Evolutionary conservation across 2,888 invertebrate species (phyloP).

Genomic region (Heliothis peltigera): DNA sequence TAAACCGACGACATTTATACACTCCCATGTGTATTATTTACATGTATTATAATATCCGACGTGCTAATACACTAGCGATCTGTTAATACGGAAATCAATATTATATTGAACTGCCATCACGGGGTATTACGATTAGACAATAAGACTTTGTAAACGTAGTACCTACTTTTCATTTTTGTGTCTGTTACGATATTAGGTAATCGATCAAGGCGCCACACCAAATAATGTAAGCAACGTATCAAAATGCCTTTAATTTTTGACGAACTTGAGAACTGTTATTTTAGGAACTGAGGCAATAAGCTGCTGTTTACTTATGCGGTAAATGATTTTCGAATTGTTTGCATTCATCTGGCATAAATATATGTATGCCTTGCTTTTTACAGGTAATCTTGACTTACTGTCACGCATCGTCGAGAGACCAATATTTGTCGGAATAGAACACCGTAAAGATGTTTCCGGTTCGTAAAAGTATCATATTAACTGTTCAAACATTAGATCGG

Average conservation of each 20-base stretch:
- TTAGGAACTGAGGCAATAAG: slow-evolving; percentile 49
- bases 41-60: slow-evolving; percentile 48
- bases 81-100: slow-evolving; percentile 42
- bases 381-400: slow-evolving; percentile 75
- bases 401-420: slow-evolving; percentile 85
- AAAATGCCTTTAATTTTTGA: slow-evolving; percentile 12
- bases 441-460: slow-evolving; percentile 88
- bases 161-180: too few relatives aligned
- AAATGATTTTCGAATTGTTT: slow-evolving; percentile 51
- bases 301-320: slow-evolving; percentile 38
- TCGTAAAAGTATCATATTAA: slow-evolving; percentile 87
- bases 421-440: slow-evolving; percentile 87
- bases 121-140: slow-evolving; percentile 17
- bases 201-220: neutral
- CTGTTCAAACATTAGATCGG: slow-evolving; percentile 81
- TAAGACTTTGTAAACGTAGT: slow-evolving; percentile 8
- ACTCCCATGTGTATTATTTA: slow-evolving; percentile 51
- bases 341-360: slow-evolving; percentile 29
- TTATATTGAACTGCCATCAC: slow-evolving; percentile 14
- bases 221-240: slow-evolving; percentile 1
- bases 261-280: slow-evolving; percentile 30
- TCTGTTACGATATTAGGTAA: neutral
- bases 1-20: slow-evolving; percentile 71
- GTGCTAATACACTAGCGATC: slow-evolving; percentile 34
- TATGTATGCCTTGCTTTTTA: slow-evolving; percentile 44